These are phyloP conservation scores for Eleginops maclovinus DNA, from an alignment of 2,113 vertebrate genomes.

Conservation along the genomic window DNA sequence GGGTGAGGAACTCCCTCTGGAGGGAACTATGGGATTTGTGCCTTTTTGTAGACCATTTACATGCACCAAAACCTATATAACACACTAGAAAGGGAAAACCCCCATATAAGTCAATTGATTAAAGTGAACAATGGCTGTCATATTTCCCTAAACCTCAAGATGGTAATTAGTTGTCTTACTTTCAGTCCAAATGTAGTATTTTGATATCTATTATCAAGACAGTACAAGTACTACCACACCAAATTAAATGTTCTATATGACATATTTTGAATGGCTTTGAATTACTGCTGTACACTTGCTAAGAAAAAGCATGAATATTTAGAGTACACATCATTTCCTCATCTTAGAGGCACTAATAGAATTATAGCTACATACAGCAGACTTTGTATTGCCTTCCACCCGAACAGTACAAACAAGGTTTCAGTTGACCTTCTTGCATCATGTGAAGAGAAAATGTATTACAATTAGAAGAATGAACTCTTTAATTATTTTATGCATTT, in stretches of 20 bases:
- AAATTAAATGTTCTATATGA: not conserved
- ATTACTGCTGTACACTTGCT: not conserved
- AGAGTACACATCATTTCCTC: not conserved
- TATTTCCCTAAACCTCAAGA: not conserved
- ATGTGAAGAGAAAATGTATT: not conserved
- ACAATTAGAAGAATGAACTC: not conserved
- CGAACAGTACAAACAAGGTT: not conserved
- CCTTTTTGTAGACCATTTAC: no score
- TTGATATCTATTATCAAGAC: not conserved
- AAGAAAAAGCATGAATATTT: not conserved
- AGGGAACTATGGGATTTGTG: no score
- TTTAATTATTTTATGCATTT: not conserved
- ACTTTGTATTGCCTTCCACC: not conserved
- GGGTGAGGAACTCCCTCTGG: no score
- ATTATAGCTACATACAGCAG: not conserved
- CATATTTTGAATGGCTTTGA: not conserved
- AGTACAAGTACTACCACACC: no score
- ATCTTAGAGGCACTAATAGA: not conserved
- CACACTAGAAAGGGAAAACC: no score
- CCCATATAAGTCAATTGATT: not conserved
- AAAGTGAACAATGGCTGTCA: accelerated
- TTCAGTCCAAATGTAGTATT: not conserved
- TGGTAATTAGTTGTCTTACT: not conserved
- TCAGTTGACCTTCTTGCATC: not conserved
- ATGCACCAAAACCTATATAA: no score